Conservation (phyloP, 2,888 invertebrate genomes). For the Anthophora plumipes region DNA sequence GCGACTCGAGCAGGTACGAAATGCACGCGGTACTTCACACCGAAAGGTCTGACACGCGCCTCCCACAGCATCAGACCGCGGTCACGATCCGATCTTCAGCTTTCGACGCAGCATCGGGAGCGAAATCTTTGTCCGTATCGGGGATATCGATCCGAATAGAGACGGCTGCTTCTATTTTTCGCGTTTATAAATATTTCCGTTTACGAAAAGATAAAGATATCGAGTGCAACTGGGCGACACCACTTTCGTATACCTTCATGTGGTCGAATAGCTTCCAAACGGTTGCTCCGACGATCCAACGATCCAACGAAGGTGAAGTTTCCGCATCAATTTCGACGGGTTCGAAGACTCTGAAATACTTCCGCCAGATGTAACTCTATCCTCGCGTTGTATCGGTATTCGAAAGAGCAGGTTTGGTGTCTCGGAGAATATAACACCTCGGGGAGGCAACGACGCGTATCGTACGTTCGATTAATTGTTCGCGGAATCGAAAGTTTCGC, state of each 20-base stretch:
- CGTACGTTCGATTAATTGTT: constrained; percentile 56
- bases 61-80: constrained; percentile 19
- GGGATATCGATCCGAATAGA: not conserved
- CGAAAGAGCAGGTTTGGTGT: constrained; percentile 42
- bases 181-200: not conserved
- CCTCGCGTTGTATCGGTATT: constrained; percentile 19
- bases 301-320: no score
- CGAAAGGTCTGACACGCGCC: constrained; percentile 42
- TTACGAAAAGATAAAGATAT: no score
- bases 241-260: no score
- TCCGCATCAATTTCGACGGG: no score
- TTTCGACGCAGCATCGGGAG: constrained; percentile 13
- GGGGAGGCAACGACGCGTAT: constrained; percentile 28
- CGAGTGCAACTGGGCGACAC: no score
- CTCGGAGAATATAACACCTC: constrained; percentile 48
- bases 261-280: no score
- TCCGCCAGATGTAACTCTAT: constrained; percentile 46
- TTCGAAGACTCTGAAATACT: no score
- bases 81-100: constrained; percentile 18
- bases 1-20: constrained; percentile 62
- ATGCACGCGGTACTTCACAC: constrained; percentile 63
- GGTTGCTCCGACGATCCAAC: no score
- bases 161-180: not conserved
- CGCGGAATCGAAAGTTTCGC: constrained; percentile 28
- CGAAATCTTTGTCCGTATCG: not conserved